Base-by-base conservation (phyloP, 1,140 invertebrate species). In the Kradibia gibbosae region DNA sequence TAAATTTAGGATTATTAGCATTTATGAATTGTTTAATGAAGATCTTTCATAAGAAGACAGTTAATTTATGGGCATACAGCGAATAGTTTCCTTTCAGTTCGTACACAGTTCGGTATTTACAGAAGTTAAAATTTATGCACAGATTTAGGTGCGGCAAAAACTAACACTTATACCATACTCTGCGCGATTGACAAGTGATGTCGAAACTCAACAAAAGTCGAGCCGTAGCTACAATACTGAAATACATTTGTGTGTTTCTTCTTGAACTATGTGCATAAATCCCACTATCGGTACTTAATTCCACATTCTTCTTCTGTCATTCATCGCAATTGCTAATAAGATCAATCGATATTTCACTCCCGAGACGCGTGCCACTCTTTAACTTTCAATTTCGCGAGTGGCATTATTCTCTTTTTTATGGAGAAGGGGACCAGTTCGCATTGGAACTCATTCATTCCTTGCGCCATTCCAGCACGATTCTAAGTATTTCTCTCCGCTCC, bases 131-230 rank as follows among this genome's bases (percentile, higher is more conserved):
- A 67, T 65, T 36, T 65, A 65, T 65, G 60, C 31, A 34, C 31
- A 25, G 60, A 67, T 67, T 67, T 67, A 67, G 20, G 20, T 39
- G 62, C 34, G 62, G 62, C n/a, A 67, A 67, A 67, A 67, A 67
- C 34, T 39, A 67, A 67, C 62, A 39, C 62, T 39, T n/a, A 0
- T 4, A 36, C 8, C 34, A 39, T 10, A 17, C 50, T 11, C 13
- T 39, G 0, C n/a, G n/a, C 34, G 62, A 39, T 67, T 20, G 28
- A 39, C 34, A 67, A 67, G 62, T 67, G n/a, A 22, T 39, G 62
- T 67, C 13, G 34, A 67, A 67, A 67, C 34, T 67, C 39, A 39
- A n/a, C 34, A 67, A 7, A 39, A 67, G 62, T 67, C 62, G 17
- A 67, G n/a, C 62, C 39, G 11, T 11, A 39, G 28, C n/a, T 67